Evolutionary conservation across 2,797 vertebrate species (phyloP), one percentile per base, ranked within the genome.

Genomic region (Pangasius macronema): DNA sequence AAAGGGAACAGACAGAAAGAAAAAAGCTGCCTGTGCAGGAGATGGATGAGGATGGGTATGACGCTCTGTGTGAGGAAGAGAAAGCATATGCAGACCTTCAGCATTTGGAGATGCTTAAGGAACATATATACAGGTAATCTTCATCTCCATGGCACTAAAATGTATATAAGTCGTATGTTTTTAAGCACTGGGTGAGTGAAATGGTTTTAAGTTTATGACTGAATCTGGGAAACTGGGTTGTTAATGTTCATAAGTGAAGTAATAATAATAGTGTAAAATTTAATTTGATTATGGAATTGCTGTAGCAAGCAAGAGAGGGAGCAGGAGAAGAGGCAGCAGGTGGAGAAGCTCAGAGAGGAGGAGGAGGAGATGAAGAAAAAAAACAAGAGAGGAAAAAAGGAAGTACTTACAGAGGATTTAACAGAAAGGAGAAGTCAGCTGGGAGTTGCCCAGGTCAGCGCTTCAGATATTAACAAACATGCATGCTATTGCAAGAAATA

Each of bases 1-100:
- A 93, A 87, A 87, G 0, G 87, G 92, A 94, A 83, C 68, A 77
- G 63, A 88, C 86, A 42, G 88, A 93, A 9, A 93, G 27, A 76
- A 94, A 96, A 85, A 93, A 93, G 84, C 87, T 89, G 46, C 89
- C 33, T 61, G 87, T 97, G 82, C 92, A 92, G 91, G 93, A 95
- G 30, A 91, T 97, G 92, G 96, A 96, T 76, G 97, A 98, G 70
- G 96, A 97, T 0, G 92, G 95, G 22, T 98, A 97, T 3, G 95
- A 97, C 0, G 94, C 95, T 51, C 92, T 99, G 76, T 92, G 96
- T 0, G 92, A 94, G 36, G 93, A 97, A 49, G 89, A 96, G 88
- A 97, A 95, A 77, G 83, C 91, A 42, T 1, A 0, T 0, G 92
- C 97, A 4, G 89, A 94, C 42, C 84, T 91, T 22, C 61, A 70